These are phyloP conservation scores for Fringilla coelebs DNA, from an alignment of 2,797 vertebrate species.

Conservation along the genomic window DNA sequence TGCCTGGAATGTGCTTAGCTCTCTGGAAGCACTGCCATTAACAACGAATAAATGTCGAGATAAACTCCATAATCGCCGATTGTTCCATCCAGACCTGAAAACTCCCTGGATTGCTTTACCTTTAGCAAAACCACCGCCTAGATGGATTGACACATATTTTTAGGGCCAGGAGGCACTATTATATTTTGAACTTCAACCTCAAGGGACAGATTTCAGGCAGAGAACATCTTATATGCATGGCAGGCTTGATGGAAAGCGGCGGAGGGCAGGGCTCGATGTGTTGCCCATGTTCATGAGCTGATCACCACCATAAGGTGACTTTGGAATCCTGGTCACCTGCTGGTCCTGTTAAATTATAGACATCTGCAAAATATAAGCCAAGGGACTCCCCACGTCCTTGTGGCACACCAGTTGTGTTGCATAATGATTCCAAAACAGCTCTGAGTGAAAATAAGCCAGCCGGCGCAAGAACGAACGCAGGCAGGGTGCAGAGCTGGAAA, in stretches of 20 bases:
- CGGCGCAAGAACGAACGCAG: background rate
- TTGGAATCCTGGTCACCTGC: conserved; percentile 41
- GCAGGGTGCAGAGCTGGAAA: conserved; percentile 48
- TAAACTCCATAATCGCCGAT: background rate
- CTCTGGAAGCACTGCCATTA: conserved; percentile 16
- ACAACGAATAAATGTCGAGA: conserved; percentile 11
- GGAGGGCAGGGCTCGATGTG: background rate
- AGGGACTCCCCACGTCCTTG: conserved; percentile 29
- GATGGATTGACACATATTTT: background rate
- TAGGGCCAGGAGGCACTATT: background rate
- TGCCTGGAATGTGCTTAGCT: background rate
- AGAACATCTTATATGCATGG: background rate
- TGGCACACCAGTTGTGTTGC: background rate
- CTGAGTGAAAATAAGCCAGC: conserved; percentile 39
- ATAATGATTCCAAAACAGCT: conserved; percentile 10
- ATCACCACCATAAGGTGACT: background rate
- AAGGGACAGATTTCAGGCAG: background rate
- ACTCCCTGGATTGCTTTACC: background rate
- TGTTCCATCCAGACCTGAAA: conserved; percentile 2
- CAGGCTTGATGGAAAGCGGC: background rate
- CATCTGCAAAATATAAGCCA: conserved; percentile 49
- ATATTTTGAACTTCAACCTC: background rate
- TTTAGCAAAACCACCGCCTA: background rate
- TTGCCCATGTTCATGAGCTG: background rate
- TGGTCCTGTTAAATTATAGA: conserved; percentile 27